A percentile compares a stretch with the other conserved stretches of the same genome.
These are phyloP conservation scores for Biston stratarius DNA, from an alignment of 2,888 invertebrate genomes.

Conservation along the genomic window DNA sequence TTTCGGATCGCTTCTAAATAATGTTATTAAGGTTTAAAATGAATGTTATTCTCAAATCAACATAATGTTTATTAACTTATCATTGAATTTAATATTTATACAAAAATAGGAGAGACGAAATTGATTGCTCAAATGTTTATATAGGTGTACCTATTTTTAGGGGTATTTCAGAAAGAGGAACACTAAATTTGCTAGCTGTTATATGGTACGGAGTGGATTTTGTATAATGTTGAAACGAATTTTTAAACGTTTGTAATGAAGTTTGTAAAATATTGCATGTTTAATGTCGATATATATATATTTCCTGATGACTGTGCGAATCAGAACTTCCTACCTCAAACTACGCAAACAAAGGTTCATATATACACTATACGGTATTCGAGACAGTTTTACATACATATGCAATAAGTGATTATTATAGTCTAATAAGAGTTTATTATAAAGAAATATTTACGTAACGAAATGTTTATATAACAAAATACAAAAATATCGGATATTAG, in stretches of 20 bases:
- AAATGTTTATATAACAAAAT: slow-evolving; percentile 69
- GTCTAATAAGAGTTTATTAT: slow-evolving; percentile 82
- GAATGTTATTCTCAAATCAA: slow-evolving; percentile 73
- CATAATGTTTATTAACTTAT: slow-evolving; percentile 73
- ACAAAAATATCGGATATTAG: slow-evolving; percentile 72
- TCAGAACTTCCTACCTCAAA: slow-evolving; percentile 84
- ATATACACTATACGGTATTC: slow-evolving; percentile 73
- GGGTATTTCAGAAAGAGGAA: slow-evolving; percentile 80
- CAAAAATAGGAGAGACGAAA: slow-evolving; percentile 83
- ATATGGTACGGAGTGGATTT: slow-evolving; percentile 75
- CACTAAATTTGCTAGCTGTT: slow-evolving; percentile 83
- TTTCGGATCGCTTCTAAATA: slow-evolving; percentile 78
- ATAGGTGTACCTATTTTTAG: slow-evolving; percentile 82
- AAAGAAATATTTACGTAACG: slow-evolving; percentile 81
- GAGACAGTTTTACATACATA: slow-evolving; percentile 74
- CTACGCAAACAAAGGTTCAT: slow-evolving; percentile 77
- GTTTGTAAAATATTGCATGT: slow-evolving; percentile 45
- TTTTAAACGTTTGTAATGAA: slow-evolving; percentile 78
- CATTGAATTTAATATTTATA: slow-evolving; percentile 84
- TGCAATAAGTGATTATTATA: slow-evolving; percentile 78
- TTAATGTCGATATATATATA: slow-evolving; percentile 54
- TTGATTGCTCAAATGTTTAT: slow-evolving; percentile 86
- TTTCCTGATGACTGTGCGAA: slow-evolving; percentile 51
- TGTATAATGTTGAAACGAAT: slow-evolving; percentile 83
- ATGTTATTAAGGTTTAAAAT: slow-evolving; percentile 64